Base-by-base conservation (phyloP, 2,797 vertebrate species). In the Labroides dimidiatus region DNA sequence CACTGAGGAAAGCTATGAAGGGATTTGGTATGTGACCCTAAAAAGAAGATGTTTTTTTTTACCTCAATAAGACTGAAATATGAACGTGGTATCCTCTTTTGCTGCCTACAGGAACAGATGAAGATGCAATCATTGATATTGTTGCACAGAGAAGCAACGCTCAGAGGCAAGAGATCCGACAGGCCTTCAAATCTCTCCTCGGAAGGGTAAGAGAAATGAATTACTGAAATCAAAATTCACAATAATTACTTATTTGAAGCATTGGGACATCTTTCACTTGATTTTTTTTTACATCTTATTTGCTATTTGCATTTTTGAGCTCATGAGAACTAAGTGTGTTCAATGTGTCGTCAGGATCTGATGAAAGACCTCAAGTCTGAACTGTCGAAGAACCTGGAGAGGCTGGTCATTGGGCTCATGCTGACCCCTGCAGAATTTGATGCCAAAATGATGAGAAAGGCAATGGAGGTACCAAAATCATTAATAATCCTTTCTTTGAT, bases 281-380 rank as follows among this genome's bases (percentile, higher is more conserved):
- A 55, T 41, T 19, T 33, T 44, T 41, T 61, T 20, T 5, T 21
- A 17, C 37, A 45, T n/a, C 2, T 51, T 33, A 23, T 17, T 17
- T 15, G 4, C 53, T 48, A 13, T 20, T 60, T 21, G 15, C 45
- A 24, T 16, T 11, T 2, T 12, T 1, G 13, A 53, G 11, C 48
- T 52, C 0, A 6, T 64, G 58, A 64, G 23, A 30, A 16, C 9
- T 63, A 2, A 3, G 14, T 62, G 17, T 27, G 4, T 66, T 68
- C 23, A n/a, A 62, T 74, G 5, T 41, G 41, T 47, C 82, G 43
- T 20, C 69, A 99, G 98, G 95, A 99, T 74, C 91, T 99, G 80
- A 95, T 99, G 94, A 97, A 96, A 36, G 97, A 99, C 72, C 89
- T 99, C 81, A 99, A 99, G 86, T 99, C 98, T 0, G 98, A 99